Evolutionary conservation across 2,888 invertebrate genomes (phyloP).

Genomic region (Brachynemurus nebulosus): DNA sequence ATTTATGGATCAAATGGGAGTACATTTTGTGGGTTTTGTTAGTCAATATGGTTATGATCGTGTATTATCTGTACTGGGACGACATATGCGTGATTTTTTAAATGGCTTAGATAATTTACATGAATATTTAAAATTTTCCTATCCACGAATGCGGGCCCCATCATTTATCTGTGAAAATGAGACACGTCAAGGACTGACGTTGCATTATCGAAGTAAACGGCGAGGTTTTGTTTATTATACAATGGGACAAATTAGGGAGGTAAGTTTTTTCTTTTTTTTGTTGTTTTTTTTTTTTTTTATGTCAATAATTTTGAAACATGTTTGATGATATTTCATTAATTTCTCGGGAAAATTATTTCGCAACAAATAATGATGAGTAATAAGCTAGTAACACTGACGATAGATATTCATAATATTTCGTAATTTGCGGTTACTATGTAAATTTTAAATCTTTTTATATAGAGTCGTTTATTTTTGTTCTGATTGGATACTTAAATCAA

Average conservation of each 20-base stretch:
- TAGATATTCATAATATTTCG: too few species aligned
- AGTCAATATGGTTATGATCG: constrained; percentile 91
- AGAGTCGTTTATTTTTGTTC: too few species aligned
- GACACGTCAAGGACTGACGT: constrained; percentile 75
- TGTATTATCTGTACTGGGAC: constrained; percentile 75
- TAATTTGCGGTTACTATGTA: too few species aligned
- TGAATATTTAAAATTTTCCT: constrained; percentile 92
- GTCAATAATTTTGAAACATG: too few species aligned
- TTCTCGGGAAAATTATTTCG: too few species aligned
- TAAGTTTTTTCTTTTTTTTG: too few species aligned
- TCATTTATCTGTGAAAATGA: constrained; percentile 97
- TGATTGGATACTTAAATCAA: too few species aligned
- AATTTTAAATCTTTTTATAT: too few species aligned
- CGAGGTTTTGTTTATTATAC: constrained; percentile 93
- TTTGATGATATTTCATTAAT: too few species aligned
- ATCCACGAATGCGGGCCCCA: constrained; percentile 82
- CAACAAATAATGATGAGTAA: too few species aligned
- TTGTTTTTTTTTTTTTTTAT: too few species aligned
- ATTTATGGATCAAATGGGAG: constrained; percentile 90
- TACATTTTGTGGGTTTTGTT: constrained; percentile 85
- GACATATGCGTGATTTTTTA: constrained; percentile 90
- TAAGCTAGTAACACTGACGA: too few species aligned
- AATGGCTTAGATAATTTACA: constrained; percentile 94
- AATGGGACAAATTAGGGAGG: constrained; percentile 89
- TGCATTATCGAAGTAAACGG: constrained; percentile 87